These are phyloP conservation scores for Thecocarcelia acutangulata DNA, from an alignment of 2,888 invertebrate genomes.

Conservation along the genomic window DNA sequence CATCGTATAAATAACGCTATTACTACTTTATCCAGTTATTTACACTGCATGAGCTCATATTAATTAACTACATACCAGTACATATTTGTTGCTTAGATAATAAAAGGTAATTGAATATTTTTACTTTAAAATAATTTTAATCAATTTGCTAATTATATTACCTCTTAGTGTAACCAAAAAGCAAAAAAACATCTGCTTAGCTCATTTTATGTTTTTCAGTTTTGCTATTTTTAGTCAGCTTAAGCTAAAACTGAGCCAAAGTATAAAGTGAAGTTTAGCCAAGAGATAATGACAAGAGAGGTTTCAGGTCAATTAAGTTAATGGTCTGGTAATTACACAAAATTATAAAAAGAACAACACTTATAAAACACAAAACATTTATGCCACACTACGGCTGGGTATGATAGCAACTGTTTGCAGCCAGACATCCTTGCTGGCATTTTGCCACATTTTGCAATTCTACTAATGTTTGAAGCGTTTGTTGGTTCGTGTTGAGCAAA, in stretches of 20 bases:
- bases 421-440: conserved; percentile 11
- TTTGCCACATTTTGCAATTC: conserved; percentile 21
- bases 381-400: not conserved
- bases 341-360: conserved; percentile 14
- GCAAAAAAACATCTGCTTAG: conserved; percentile 59
- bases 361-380: not conserved
- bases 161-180: not conserved
- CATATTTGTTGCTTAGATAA: too few species aligned
- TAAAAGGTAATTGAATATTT: too few species aligned
- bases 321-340: conserved; percentile 80
- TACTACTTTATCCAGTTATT: too few species aligned
- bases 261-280: conserved; percentile 15
- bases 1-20: too few species aligned
- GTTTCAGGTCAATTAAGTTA: conserved; percentile 79
- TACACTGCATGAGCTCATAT: too few species aligned
- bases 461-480: not conserved
- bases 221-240: not conserved
- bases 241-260: not conserved
- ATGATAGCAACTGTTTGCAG: conserved; percentile 12
- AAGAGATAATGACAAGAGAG: conserved; percentile 53
- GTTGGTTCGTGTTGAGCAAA: not conserved
- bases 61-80: too few species aligned
- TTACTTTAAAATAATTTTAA: too few species aligned
- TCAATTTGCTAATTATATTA: conserved; percentile 24
- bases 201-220: conserved; percentile 42